Conservation (phyloP, 2,888 invertebrate species). For the Pedicia rivosa region DNA sequence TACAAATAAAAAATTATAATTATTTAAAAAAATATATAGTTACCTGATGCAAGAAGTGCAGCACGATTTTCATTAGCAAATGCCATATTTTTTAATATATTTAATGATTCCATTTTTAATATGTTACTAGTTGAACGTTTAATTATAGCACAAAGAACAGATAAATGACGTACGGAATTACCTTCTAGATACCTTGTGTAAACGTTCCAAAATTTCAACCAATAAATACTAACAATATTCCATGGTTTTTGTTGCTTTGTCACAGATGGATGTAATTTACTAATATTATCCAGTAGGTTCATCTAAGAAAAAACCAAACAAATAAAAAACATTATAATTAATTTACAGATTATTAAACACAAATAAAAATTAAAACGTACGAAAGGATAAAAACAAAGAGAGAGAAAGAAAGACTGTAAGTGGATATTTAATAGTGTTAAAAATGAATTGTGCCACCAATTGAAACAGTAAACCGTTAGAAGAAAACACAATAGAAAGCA, state of each 20-base stretch:
- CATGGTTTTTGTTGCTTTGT: conserved; percentile 17
- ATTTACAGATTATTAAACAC: not conserved
- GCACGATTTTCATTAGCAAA: conserved; percentile 22
- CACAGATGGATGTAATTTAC: conserved; percentile 21
- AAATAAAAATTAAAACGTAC: not conserved
- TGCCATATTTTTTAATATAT: conserved; percentile 26
- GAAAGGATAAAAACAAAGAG: no score
- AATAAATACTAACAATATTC: conserved; percentile 17
- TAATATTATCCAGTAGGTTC: conserved; percentile 22
- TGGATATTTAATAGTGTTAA: no score
- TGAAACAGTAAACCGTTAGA: no score
- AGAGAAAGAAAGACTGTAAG: no score
- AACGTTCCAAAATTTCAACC: conserved; percentile 27
- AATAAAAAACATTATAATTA: not conserved
- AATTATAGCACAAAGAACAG: conserved; percentile 18
- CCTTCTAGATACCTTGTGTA: conserved; percentile 25
- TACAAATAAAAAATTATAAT: not conserved
- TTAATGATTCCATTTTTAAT: conserved; percentile 18
- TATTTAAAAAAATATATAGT: conserved; percentile 10
- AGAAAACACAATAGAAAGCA: no score
- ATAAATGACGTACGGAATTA: conserved; percentile 18
- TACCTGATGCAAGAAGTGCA: conserved; percentile 18
- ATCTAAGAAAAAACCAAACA: conserved; percentile 10
- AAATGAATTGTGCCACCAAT: no score
- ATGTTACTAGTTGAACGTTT: conserved; percentile 13